Conservation (phyloP, 2,888 invertebrate species). For the Eupelmus urozonus region DNA sequence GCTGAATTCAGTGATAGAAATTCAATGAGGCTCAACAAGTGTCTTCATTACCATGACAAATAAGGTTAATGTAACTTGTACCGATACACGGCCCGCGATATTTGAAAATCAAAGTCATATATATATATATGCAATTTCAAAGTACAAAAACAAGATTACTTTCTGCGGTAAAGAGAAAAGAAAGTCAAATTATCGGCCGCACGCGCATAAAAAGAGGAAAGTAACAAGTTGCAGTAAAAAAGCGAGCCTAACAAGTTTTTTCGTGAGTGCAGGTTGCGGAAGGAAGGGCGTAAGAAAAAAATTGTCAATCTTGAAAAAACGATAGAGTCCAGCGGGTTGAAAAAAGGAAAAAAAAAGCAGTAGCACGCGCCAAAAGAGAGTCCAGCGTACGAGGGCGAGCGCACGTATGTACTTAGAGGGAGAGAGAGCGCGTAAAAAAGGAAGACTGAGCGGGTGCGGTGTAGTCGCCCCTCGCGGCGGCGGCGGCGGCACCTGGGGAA, state of each 20-base stretch:
- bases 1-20: background rate
- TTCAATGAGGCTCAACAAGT: constrained; percentile 27
- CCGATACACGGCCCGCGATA: too few relatives aligned
- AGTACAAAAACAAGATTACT: too few relatives aligned
- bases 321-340: background rate
- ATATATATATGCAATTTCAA: too few relatives aligned
- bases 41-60: constrained; percentile 7
- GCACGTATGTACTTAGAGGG: too few relatives aligned
- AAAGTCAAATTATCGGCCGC: too few relatives aligned
- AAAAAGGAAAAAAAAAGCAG: background rate
- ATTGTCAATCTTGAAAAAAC: background rate
- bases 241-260: background rate
- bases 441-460: background rate
- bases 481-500: constrained; percentile 17
- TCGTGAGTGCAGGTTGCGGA: background rate
- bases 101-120: too few relatives aligned
- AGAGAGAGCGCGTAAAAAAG: background rate
- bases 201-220: too few relatives aligned
- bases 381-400: background rate
- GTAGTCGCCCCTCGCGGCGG: background rate
- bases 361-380: background rate
- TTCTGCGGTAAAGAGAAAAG: too few relatives aligned
- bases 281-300: background rate
- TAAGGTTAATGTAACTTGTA: too few relatives aligned
- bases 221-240: too few relatives aligned